phyloP scores from a whole-genome alignment of 2,888 invertebrate genomes.

The Acleris emargana region DNA sequence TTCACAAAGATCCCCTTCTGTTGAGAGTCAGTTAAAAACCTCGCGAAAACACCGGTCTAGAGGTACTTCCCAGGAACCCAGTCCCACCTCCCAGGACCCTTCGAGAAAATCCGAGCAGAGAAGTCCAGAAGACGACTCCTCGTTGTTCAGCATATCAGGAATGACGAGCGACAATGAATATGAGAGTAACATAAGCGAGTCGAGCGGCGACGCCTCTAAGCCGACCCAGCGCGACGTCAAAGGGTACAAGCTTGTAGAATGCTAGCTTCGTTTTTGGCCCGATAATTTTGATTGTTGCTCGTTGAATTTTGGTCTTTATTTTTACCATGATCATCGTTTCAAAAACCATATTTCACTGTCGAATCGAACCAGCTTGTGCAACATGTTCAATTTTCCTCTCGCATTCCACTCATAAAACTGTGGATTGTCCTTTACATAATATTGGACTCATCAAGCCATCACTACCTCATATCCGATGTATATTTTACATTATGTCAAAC shows the following conservation, averaged over 20 bases:
- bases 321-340: slow-evolving; percentile 22
- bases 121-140: slow-evolving; percentile 82
- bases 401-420: slow-evolving; percentile 16
- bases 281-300: slow-evolving; percentile 69
- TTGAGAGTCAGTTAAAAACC: slow-evolving; percentile 63
- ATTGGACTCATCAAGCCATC: slow-evolving; percentile 14
- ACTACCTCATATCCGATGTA: slow-evolving; percentile 11
- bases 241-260: slow-evolving; percentile 81
- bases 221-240: slow-evolving; percentile 76
- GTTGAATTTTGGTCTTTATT: slow-evolving; percentile 53
- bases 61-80: slow-evolving; percentile 75
- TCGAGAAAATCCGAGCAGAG: slow-evolving; percentile 79
- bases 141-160: slow-evolving; percentile 83
- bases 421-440: slow-evolving; percentile 7
- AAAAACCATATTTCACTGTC: slow-evolving; percentile 18
- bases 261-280: slow-evolving; percentile 74
- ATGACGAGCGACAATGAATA: slow-evolving; percentile 84
- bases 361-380: slow-evolving; percentile 21
- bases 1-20: slow-evolving; percentile 83
- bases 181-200: slow-evolving; percentile 82
- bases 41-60: slow-evolving; percentile 66
- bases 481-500: slow-evolving; percentile 5
- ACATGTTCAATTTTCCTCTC: slow-evolving; percentile 10
- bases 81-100: slow-evolving; percentile 76
- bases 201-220: slow-evolving; percentile 77